These are phyloP conservation scores for Macaria liturata DNA, from an alignment of 2,888 invertebrate species.

Conservation along the genomic window DNA sequence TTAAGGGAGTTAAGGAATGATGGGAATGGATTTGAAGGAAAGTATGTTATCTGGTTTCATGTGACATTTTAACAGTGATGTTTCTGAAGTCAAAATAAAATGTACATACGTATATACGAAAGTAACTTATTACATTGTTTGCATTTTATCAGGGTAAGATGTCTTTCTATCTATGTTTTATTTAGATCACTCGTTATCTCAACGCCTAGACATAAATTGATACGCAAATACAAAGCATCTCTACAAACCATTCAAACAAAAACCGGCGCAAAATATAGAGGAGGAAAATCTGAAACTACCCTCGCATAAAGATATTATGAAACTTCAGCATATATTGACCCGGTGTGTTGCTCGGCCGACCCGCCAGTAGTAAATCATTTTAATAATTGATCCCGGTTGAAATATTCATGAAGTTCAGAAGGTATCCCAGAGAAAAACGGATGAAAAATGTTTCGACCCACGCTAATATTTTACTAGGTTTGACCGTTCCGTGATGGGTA, in stretches of 20 bases:
- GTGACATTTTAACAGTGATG: no score
- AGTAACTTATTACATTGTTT: no score
- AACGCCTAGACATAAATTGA: no score
- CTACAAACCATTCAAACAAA: neutral
- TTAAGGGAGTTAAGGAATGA: constrained; percentile 3
- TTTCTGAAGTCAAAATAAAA: no score
- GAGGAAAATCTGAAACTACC: constrained; percentile 40
- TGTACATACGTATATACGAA: no score
- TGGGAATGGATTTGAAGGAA: neutral
- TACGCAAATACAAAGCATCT: no score
- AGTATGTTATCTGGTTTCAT: no score
- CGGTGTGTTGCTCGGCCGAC: constrained; percentile 54
- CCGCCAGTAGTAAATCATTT: constrained; percentile 77
- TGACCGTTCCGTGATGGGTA: constrained; percentile 54
- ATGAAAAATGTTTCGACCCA: constrained; percentile 69
- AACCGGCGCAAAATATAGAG: constrained; percentile 28
- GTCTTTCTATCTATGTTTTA: no score
- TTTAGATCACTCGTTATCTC: no score
- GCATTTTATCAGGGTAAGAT: no score
- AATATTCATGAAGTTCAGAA: constrained; percentile 79
- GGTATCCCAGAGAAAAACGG: constrained; percentile 66
- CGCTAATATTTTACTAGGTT: constrained; percentile 59
- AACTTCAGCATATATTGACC: constrained; percentile 53
- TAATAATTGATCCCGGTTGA: constrained; percentile 79
- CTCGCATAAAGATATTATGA: constrained; percentile 42